A percentile compares a stretch with the other conserved stretches of the same genome.
These are phyloP conservation scores for Melitaea athalia DNA, from an alignment of 2,888 invertebrate species.

Conservation along the genomic window DNA sequence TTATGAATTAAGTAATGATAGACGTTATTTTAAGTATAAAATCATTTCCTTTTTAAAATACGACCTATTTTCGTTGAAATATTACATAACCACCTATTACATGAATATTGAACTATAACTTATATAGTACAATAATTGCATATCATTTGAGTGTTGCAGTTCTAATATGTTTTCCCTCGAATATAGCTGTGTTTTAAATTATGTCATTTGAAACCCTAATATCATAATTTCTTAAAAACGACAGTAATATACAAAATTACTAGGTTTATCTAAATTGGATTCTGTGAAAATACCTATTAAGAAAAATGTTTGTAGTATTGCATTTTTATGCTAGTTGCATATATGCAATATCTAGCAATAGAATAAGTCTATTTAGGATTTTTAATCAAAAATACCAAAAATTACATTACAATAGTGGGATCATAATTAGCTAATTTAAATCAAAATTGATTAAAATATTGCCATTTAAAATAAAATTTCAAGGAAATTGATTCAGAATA, in stretches of 20 bases:
- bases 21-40: background rate
- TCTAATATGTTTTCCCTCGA: slow-evolving; percentile 19
- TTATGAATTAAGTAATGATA: background rate
- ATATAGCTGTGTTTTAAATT: background rate
- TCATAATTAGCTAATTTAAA: background rate
- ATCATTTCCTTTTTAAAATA: background rate
- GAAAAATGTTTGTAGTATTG: background rate
- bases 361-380: background rate
- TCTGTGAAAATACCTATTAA: background rate
- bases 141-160: slow-evolving; percentile 55
- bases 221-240: background rate
- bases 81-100: slow-evolving; percentile 25
- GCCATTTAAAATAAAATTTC: slow-evolving; percentile 7
- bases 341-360: background rate
- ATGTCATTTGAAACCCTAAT: background rate
- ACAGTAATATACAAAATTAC: background rate
- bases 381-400: background rate
- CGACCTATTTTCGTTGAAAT: background rate
- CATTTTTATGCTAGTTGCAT: background rate
- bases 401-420: background rate
- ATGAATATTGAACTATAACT: slow-evolving; percentile 19
- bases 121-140: slow-evolving; percentile 53
- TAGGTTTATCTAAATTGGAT: background rate
- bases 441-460: slow-evolving; percentile 4
- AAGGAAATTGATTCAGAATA: slow-evolving; percentile 10